phyloP scores from a whole-genome alignment of 2,797 vertebrate species.

The Urocyon cinereoargenteus region DNA sequence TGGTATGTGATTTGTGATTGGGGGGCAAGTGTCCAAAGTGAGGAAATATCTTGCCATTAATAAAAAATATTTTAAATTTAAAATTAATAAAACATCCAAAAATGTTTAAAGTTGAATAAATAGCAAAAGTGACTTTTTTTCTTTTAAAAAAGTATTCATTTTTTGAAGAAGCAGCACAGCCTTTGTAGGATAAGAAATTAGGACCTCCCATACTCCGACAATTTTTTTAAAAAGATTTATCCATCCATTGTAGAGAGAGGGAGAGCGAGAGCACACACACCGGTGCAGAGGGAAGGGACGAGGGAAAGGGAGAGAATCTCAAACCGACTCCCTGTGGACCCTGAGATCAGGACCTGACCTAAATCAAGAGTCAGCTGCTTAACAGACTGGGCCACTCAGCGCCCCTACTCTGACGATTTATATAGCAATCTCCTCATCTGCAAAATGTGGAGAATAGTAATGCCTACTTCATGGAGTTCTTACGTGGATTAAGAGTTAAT shows the following conservation, averaged over 20 bases:
- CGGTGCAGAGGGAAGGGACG: accelerated
- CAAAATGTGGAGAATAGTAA: neutral
- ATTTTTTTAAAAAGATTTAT: neutral
- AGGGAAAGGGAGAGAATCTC: neutral
- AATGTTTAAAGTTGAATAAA: neutral
- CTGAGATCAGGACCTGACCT: neutral
- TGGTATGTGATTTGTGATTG: neutral
- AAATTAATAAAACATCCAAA: neutral
- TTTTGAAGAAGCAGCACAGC: neutral
- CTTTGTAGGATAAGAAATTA: neutral
- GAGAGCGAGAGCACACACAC: neutral
- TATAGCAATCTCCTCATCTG: neutral
- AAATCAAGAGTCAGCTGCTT: neutral
- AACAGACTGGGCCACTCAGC: neutral
- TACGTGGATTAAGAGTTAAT: neutral
- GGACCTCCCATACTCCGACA: neutral
- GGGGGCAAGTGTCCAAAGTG: neutral
- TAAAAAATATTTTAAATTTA: neutral
- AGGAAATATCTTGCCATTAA: neutral
- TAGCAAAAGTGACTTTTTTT: neutral
- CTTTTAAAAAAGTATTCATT: neutral
- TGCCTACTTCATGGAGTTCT: neutral
- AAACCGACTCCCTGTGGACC: neutral
- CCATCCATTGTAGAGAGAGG: neutral
- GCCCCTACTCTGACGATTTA: neutral